phyloP scores from a whole-genome alignment of 1,140 invertebrate species.

The Drosophila subpulchrella region DNA sequence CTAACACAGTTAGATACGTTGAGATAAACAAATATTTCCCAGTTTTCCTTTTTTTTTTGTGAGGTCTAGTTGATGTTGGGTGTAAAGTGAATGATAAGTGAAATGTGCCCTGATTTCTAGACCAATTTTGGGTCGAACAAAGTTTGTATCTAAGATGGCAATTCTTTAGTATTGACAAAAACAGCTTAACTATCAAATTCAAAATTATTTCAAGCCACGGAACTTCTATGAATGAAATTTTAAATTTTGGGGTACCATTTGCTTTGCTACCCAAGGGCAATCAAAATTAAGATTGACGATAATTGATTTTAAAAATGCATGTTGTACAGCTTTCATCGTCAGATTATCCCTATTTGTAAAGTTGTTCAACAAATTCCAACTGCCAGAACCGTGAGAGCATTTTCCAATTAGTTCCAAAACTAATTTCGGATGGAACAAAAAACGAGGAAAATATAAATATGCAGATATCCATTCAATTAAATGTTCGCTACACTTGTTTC shows the following conservation, averaged over 20 bases:
- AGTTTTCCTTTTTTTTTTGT: constrained; percentile 19
- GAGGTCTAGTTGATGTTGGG: constrained; percentile 38
- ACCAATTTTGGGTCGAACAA: not conserved
- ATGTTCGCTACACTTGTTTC: constrained; percentile 1
- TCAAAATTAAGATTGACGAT: no score
- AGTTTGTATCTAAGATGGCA: no score
- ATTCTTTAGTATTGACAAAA: no score
- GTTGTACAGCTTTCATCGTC: not conserved
- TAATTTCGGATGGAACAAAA: constrained; percentile 26
- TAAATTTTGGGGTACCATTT: no score
- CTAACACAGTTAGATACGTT: constrained; percentile 68
- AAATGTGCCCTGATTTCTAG: constrained; percentile 11
- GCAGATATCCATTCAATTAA: constrained; percentile 21
- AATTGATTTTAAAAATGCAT: no score
- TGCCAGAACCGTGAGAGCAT: constrained; percentile 15
- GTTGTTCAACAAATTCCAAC: constrained; percentile 27
- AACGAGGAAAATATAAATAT: constrained; percentile 7
- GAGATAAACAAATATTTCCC: constrained; percentile 68
- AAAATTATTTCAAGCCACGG: no score
- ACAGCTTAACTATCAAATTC: no score
- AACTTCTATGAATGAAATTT: no score
- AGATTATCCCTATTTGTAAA: constrained; percentile 13
- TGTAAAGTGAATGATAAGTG: constrained; percentile 44
- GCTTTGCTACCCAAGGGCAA: no score
- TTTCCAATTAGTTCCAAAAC: constrained; percentile 27